Evolutionary conservation across 37 sponge, comb jelly and placozoan species (phyloP), one percentile per base, ranked within the genome.

Genomic region (Theonella swinhoei): DNA sequence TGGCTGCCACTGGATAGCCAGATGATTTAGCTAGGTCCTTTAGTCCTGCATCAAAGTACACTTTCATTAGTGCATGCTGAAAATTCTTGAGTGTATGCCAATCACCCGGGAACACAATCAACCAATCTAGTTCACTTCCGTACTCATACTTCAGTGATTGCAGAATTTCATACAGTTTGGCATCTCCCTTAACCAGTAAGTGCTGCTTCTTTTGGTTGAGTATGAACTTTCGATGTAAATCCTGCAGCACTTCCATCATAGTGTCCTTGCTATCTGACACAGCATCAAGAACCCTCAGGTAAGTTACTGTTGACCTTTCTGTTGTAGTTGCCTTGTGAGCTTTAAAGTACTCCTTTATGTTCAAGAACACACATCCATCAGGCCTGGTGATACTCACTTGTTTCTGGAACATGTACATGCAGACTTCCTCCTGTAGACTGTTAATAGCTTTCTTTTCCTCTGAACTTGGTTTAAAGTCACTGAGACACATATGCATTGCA

Each of bases 11-110:
- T 47, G 68, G 38, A 70, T 28, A 28, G 66, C 54, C 8, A 80
- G 70, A 2, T 68, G 14, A 26, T 68, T 68, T n/a, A n/a, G n/a
- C n/a, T n/a, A n/a, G n/a, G n/a, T n/a, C n/a, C n/a, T n/a, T n/a
- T n/a, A n/a, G 40, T 24, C 80, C 80, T 30, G 80, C 80, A 65
- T 64, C 66, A 40, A 32, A 79, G 42, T 79, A 79, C 4, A 42
- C 37, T 42, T 79, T 79, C 38, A 79, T 64, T 2, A 79, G 39
- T 33, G 68, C 68, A 1, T 23, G 14, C 64, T 79, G 80, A 66
- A 66, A 79, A 32, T 79, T 79, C 64, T 42, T 79, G 0, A 79
- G 80, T 29, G 66, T 58, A 28, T 79, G 80, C 80, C 80, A 79
- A 24, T 79, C 80, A 36, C 80, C 80, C 4, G 80, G 80, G 30